A percentile compares a stretch with the other conserved stretches of the same genome.
Conservation (phyloP, 2,888 invertebrate species). For the Allophyes oxyacanthae region DNA sequence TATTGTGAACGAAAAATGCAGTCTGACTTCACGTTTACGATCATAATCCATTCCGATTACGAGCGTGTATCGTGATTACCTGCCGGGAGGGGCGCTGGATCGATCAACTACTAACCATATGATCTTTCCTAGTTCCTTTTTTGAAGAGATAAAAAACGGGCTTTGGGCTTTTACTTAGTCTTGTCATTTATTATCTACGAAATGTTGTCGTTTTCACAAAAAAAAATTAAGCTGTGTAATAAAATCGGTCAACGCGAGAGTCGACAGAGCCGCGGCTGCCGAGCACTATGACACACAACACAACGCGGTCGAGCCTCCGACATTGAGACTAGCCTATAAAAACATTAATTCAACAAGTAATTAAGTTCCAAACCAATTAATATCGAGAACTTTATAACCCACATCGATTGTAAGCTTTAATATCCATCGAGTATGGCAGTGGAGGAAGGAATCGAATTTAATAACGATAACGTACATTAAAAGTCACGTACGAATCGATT, state of each 20-base stretch:
- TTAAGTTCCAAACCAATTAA: slow-evolving; percentile 60
- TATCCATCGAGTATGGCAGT: slow-evolving; percentile 32
- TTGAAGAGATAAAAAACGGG: too few relatives aligned
- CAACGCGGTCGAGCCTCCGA: slow-evolving; percentile 11
- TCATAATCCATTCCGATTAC: too few relatives aligned
- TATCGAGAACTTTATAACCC: slow-evolving; percentile 57
- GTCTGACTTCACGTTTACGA: too few relatives aligned
- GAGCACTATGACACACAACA: slow-evolving; percentile 17
- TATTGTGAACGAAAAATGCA: too few relatives aligned
- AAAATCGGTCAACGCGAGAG: slow-evolving; percentile 20
- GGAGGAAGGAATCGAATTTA: slow-evolving; percentile 41
- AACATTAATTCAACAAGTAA: slow-evolving; percentile 59
- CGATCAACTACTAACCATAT: too few relatives aligned
- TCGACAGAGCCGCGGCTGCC: background rate
- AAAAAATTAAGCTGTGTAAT: slow-evolving; percentile 32
- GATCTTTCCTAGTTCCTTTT: too few relatives aligned
- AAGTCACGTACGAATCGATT: slow-evolving; percentile 52
- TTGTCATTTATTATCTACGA: slow-evolving; percentile 23
- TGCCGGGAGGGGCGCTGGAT: too few relatives aligned
- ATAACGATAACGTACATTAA: slow-evolving; percentile 53
- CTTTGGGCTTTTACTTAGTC: slow-evolving; percentile 13
- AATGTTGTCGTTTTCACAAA: slow-evolving; percentile 8
- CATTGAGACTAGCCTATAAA: slow-evolving; percentile 40
- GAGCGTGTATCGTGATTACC: too few relatives aligned
- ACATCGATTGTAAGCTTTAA: slow-evolving; percentile 52